Percentiles rank a stretch among this genome's conserved stretches.
These are phyloP conservation scores for Drosophila takahashii DNA, from an alignment of 1,140 invertebrate species.

Conservation along the genomic window DNA sequence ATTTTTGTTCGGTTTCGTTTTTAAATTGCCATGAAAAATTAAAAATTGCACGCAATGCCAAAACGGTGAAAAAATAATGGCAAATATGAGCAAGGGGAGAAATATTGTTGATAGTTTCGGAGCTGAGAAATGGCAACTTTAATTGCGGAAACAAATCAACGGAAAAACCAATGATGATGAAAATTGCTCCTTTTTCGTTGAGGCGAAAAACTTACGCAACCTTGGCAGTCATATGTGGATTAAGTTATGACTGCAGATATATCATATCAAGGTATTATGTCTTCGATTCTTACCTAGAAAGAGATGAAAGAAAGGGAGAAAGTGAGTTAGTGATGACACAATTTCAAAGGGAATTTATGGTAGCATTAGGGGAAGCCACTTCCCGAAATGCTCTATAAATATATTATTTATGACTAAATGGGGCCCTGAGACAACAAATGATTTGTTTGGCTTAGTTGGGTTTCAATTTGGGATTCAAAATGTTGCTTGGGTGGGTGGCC, in stretches of 20 bases:
- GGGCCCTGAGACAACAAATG: slow-evolving; percentile 49
- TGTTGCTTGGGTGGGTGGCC: slow-evolving; percentile 38
- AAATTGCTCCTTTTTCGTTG: slow-evolving; percentile 20
- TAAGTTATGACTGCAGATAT: slow-evolving; percentile 7
- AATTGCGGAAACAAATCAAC: slow-evolving; percentile 70
- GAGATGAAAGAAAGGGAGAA: slow-evolving; percentile 36
- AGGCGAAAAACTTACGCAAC: slow-evolving; percentile 62
- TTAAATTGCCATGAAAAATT: slow-evolving; percentile 70
- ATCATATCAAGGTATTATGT: background rate
- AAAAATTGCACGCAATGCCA: slow-evolving; percentile 75
- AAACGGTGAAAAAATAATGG: slow-evolving; percentile 47
- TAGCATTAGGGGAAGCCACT: slow-evolving; percentile 26
- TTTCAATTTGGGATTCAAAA: slow-evolving; percentile 41
- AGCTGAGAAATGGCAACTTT: slow-evolving; percentile 71
- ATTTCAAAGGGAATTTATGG: slow-evolving; percentile 49
- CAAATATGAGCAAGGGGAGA: slow-evolving; percentile 57
- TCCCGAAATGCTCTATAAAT: slow-evolving; percentile 59
- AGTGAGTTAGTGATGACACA: slow-evolving; percentile 44
- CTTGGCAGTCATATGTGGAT: slow-evolving; percentile 7
- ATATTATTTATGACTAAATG: slow-evolving; percentile 69
- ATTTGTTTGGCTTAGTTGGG: slow-evolving; percentile 51
- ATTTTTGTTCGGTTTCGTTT: slow-evolving; percentile 43
- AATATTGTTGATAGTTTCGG: slow-evolving; percentile 57
- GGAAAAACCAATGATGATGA: slow-evolving; percentile 11
- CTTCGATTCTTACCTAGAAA: slow-evolving; percentile 66